Base-by-base conservation (phyloP, 2,888 invertebrate genomes). In the Nemoura dubitans region DNA sequence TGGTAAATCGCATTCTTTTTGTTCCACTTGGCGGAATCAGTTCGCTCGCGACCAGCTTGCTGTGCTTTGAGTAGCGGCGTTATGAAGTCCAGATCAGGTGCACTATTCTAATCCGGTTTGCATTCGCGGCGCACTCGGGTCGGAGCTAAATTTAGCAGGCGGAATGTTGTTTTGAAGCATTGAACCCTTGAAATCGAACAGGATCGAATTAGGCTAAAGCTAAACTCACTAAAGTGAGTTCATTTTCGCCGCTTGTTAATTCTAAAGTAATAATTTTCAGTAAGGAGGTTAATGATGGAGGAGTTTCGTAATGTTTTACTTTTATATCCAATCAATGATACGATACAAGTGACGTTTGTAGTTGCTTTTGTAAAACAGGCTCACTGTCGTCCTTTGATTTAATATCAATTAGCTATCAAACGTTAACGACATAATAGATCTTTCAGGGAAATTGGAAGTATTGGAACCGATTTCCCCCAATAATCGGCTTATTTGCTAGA, bases 111-210 rank as follows among this genome's bases (percentile, higher is more conserved):
- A 59, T 59, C 59, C 59, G 59, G 59, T 59, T 59, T 59, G 59
- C 16, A 59, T 21, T 59, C 16, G 59, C 59, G 59, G 21, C 59
- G 59, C 59, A 59, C 59, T 59, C 59, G 3, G 59, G 14, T 59
- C 59, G 21, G 2, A 59, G 59, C 21, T 59, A 59, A 59, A 59
- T 59, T 59, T 59, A 59, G 59, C 14, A 21, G 59, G 21, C 59
- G 59, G 59, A 59, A 59, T 59, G 59, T 59, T 59, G 59, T 59
- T 59, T 59, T 59, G 59, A 59, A 59, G 59, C 59, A 59, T 7
- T 59, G 59, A 59, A 59, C 59, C 59, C 59, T 59, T 59, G 59
- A 59, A 59, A 59, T 59, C 21, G 59, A 59, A 59, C 59, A 59
- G 2, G 59, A 59, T 59, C 59, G 59, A 59, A 59, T 59, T 59